Percentiles rank a stretch among this genome's conserved stretches.
phyloP scores from a whole-genome alignment of 2,797 vertebrate genomes.

The Pseudomugil gertrudae region DNA sequence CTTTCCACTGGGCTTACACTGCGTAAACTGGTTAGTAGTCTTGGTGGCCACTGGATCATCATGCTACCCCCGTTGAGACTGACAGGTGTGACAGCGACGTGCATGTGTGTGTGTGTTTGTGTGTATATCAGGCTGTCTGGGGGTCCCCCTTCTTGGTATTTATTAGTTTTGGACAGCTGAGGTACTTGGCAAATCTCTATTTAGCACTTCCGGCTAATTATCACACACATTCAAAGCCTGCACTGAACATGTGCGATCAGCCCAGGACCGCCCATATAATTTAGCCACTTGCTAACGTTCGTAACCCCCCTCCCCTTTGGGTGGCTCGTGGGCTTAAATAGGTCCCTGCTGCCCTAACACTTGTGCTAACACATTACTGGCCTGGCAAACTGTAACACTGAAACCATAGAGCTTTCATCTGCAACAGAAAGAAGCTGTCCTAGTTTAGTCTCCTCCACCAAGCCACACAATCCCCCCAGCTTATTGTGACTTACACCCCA shows the following conservation, averaged over 20 bases:
- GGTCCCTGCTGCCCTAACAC: conserved; percentile 77
- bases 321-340: conserved; percentile 70
- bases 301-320: conserved; percentile 48
- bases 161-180: conserved; percentile 81
- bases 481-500: too few relatives aligned
- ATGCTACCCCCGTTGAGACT: conserved; percentile 55
- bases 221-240: conserved; percentile 52
- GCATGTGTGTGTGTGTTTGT: conserved; percentile 40
- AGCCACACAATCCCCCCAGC: too few relatives aligned
- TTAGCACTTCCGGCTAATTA: conserved; percentile 76
- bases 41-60: conserved; percentile 57
- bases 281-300: conserved; percentile 63
- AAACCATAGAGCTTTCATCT: conserved; percentile 50
- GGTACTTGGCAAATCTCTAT: conserved; percentile 76
- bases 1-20: conserved; percentile 48
- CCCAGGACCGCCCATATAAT: conserved; percentile 55
- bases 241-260: conserved; percentile 64
- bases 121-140: conserved; percentile 46
- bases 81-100: conserved; percentile 74
- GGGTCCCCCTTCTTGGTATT: conserved; percentile 70
- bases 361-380: conserved; percentile 66
- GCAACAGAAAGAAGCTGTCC: conserved; percentile 36
- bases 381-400: conserved; percentile 48
- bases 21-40: conserved; percentile 42
- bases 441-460: conserved; percentile 23